Evolutionary conservation across 2,113 vertebrate species (phyloP), one percentile per base, ranked within the genome.

Genomic region (Psittacus erithacus): DNA sequence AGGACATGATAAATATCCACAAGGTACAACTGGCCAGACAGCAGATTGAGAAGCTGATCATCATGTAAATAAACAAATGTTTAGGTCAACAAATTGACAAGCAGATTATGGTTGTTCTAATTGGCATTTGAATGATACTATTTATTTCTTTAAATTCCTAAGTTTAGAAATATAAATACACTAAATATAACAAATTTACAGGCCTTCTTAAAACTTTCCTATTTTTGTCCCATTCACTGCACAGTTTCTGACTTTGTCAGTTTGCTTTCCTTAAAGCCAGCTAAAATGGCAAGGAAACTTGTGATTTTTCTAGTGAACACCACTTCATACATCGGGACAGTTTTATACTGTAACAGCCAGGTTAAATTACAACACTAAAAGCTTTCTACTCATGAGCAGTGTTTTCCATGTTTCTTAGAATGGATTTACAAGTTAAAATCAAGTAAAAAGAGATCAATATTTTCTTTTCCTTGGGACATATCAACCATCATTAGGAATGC

Each of bases 401-500:
- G 74, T 74, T 83, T 93, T 59, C 55, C n/a, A 9, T 10, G 55
- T 59, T n/a, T n/a, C 55, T 57, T 59, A 23, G 55, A 59, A n/a
- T n/a, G 55, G 55, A 33, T n/a, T n/a, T n/a, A 59, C 55, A n/a
- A n/a, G 55, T 59, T 59, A 59, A 59, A 97, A 97, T 97, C 82
- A 97, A 96, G 93, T 96, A 89, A 92, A 90, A 96, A 81, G 86
- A 92, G 86, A 97, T 82, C 74, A 91, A 49, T 80, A 79, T 83
- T 95, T 95, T 84, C 25, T 78, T 96, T 92, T 86, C 79, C 52
- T 53, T 79, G 79, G 80, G 78, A 90, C 86, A 25, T 90, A 95
- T 97, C 95, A 98, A 82, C 84, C 44, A 86, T 93, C 94, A 95
- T 96, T 97, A 97, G 86, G 90, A 92, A 97, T 96, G 93, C 84